Percentiles rank a stretch among this genome's conserved stretches.
phyloP scores from a whole-genome alignment of 2,888 invertebrate species.

The Selenia dentaria region DNA sequence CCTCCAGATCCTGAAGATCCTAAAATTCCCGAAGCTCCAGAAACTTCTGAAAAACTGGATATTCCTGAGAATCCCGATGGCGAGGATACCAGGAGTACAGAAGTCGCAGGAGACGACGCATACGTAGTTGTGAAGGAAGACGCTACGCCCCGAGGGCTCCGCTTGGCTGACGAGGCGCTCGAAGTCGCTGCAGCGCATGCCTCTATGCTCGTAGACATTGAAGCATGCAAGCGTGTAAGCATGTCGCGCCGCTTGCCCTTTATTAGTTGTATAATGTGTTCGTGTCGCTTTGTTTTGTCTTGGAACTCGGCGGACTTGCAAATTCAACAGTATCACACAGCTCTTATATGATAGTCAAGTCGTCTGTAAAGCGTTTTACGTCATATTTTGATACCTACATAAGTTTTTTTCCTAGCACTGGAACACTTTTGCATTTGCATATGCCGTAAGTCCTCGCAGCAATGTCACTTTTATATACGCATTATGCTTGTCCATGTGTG shows the following conservation, averaged over 20 bases:
- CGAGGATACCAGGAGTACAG: conserved; percentile 60
- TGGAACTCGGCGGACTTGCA: conserved; percentile 28
- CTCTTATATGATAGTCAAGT: no score
- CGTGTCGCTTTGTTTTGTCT: conserved; percentile 46
- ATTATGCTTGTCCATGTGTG: conserved; percentile 55
- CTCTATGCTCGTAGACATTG: conserved; percentile 82
- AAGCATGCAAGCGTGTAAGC: conserved; percentile 90
- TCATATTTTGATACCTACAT: no score
- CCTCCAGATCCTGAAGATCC: conserved; percentile 39
- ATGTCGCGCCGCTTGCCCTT: conserved; percentile 79
- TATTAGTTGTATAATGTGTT: conserved; percentile 44
- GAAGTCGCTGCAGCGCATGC: conserved; percentile 81
- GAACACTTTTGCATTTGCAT: conserved; percentile 6
- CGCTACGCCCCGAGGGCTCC: conserved; percentile 70
- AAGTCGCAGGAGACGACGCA: conserved; percentile 66
- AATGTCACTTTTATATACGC: conserved; percentile 38
- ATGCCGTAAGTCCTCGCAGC: conserved; percentile 25
- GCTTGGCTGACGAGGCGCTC: conserved; percentile 78
- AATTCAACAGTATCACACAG: conserved; percentile 4
- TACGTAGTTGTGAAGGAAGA: conserved; percentile 80
- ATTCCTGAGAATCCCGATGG: conserved; percentile 34
- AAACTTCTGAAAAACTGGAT: conserved; percentile 21
- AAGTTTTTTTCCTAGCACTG: no score
- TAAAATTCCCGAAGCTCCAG: conserved; percentile 22
- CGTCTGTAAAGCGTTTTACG: no score